Evolutionary conservation across 2,888 invertebrate species (phyloP), one percentile per base, ranked within the genome.

Genomic region (Eledone cirrhosa): DNA sequence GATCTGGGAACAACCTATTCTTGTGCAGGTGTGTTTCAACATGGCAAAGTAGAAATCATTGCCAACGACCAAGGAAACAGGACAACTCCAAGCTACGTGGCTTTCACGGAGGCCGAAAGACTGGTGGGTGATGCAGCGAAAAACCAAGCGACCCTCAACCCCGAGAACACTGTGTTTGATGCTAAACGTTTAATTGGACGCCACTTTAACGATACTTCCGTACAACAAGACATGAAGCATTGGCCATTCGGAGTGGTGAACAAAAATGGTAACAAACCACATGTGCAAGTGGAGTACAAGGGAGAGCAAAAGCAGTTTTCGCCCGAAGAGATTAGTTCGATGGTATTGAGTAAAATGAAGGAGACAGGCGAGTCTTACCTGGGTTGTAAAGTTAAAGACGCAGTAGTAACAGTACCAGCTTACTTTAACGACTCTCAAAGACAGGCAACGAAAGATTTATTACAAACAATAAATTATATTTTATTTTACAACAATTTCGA

Each of bases 311-410:
- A 96, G 91, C 93, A 93, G 59, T 96, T 96, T 92, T 94, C 94
- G 91, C 96, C 96, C 0, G 96, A 96, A 91, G 96, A 97, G 92
- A 94, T 97, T 84, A 95, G 94, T 89, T 95, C 96, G 75, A 96
- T 96, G 96, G 96, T 97, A 78, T 92, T 97, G 84, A 94, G 94
- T 31, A 96, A 96, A 90, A 97, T 97, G 96, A 96, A 95, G 93
- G 87, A 88, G 79, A 90, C 87, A 3, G 91, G 91, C 53, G 91
- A 91, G 82, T 88, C 90, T 5, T 91, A 88, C 84, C 86, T 91
- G 78, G 97, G 97, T 78, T 94, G 94, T 77, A 85, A 80, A 24
- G 87, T 89, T 1, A 84, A 80, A 14, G 86, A 89, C 72, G 89
- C 89, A 31, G 90, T 90, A 11, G 83, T 90, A 27, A 90, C 90